A percentile compares a stretch with the other conserved stretches of the same genome.
Conservation (phyloP, 2,797 vertebrate genomes). For the Neosilurus mollespiculum region DNA sequence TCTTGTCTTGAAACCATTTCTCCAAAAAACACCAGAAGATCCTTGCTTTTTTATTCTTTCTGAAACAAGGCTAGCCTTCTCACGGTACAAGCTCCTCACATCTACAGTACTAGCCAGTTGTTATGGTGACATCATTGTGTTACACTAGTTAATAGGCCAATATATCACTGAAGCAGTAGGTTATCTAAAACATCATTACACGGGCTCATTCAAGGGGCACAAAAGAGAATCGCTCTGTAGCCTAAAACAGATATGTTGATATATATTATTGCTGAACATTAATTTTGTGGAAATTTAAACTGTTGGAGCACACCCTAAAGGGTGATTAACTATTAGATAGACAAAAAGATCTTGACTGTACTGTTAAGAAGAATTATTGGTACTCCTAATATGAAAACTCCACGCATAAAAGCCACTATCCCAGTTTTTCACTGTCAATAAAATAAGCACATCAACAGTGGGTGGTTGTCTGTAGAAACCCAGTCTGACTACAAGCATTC, state of each 20-base stretch:
- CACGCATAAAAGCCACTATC: constrained; percentile 39
- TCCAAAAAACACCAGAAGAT: constrained; percentile 9
- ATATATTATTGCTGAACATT: constrained; percentile 39
- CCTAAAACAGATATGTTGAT: neutral
- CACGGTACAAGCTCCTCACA: constrained; percentile 54
- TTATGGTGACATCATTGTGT: constrained; percentile 62
- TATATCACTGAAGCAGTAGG: constrained; percentile 39
- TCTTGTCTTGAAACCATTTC: constrained; percentile 24
- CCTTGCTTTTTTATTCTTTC: constrained; percentile 1
- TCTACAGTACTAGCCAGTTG: constrained; percentile 57
- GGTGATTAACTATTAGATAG: constrained; percentile 23
- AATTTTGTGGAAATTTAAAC: constrained; percentile 36
- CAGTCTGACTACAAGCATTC: constrained; percentile 52
- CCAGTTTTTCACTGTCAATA: constrained; percentile 41
- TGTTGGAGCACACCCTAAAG: constrained; percentile 37
- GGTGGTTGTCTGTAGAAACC: constrained; percentile 61
- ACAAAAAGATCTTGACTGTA: constrained; percentile 2
- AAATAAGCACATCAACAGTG: constrained; percentile 51
- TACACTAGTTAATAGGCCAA: constrained; percentile 32
- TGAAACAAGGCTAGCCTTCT: constrained; percentile 52
- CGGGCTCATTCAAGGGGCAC: constrained; percentile 14
- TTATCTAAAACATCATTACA: constrained; percentile 34
- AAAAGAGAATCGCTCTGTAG: constrained; percentile 13
- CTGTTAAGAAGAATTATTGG: constrained; percentile 22
- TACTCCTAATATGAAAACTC: constrained; percentile 25